Conservation (phyloP, 2,888 invertebrate species). For the Meta bourneti region DNA sequence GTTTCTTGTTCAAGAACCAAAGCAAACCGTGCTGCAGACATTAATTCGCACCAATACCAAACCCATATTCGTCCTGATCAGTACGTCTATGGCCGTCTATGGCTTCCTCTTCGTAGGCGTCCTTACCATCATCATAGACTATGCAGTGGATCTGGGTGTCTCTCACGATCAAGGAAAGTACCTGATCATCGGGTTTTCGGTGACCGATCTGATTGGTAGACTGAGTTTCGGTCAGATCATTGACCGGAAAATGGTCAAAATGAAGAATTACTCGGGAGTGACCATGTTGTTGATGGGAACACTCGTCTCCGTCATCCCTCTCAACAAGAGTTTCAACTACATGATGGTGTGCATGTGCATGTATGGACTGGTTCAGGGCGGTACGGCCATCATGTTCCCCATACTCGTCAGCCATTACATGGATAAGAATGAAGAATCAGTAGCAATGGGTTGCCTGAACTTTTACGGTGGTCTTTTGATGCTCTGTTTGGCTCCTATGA, state of each 20-base stretch:
- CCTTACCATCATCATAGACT: slow-evolving; percentile 77
- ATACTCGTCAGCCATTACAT: slow-evolving; percentile 52
- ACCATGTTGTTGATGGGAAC: slow-evolving; percentile 35
- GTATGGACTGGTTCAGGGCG: slow-evolving; percentile 61
- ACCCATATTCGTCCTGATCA: slow-evolving; percentile 63
- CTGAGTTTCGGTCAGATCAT: slow-evolving; percentile 76
- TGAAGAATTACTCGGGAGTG: slow-evolving; percentile 44
- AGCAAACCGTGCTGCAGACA: background rate
- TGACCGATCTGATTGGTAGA: slow-evolving; percentile 76
- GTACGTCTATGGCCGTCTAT: slow-evolving; percentile 61
- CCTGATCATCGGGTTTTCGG: slow-evolving; percentile 74
- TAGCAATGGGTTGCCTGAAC: slow-evolving; percentile 67
- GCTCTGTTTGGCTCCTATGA: slow-evolving; percentile 59
- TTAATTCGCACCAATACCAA: slow-evolving; percentile 45
- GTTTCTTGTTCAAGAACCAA: background rate
- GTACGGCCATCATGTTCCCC: slow-evolving; percentile 65
- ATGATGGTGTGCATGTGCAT: slow-evolving; percentile 51
- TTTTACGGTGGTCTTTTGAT: slow-evolving; percentile 64
- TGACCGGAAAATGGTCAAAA: slow-evolving; percentile 60
- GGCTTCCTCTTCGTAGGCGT: slow-evolving; percentile 69
- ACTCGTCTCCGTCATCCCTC: slow-evolving; percentile 20
- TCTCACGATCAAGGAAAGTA: slow-evolving; percentile 63
- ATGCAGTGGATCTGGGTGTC: slow-evolving; percentile 73
- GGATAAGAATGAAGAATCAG: slow-evolving; percentile 63
- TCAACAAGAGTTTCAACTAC: slow-evolving; percentile 39